Evolutionary conservation across 2,888 invertebrate genomes (phyloP).

Genomic region (Caenorhabditis uteleia): DNA sequence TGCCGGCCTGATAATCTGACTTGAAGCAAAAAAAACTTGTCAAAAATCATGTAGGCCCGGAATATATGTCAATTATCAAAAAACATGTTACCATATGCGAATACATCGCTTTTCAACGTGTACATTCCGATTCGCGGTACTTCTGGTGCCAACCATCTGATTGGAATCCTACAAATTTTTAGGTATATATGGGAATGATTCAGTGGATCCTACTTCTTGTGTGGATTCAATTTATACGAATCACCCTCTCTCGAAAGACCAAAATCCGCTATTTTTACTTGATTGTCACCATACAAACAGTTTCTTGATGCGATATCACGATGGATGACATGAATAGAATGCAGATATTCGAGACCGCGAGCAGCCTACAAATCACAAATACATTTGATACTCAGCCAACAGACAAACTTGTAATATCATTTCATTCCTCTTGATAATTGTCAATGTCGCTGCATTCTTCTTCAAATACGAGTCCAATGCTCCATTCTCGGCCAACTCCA

Average conservation of each 20-base stretch:
- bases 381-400: too few species aligned
- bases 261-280: conserved; percentile 49
- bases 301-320: conserved; percentile 48
- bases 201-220: conserved; percentile 20
- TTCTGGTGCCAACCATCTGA: conserved; percentile 53
- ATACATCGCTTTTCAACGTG: conserved; percentile 46
- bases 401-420: too few species aligned
- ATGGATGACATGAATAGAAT: conserved; percentile 34
- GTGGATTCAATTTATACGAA: conserved; percentile 27
- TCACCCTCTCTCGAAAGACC: conserved; percentile 39
- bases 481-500: conserved; percentile 53
- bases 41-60: too few species aligned
- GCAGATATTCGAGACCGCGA: conserved; percentile 53
- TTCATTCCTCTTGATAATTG: conserved; percentile 38
- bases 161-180: conserved; percentile 38
- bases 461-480: conserved; percentile 53
- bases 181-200: too few species aligned
- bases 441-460: conserved; percentile 34
- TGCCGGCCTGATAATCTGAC: too few species aligned
- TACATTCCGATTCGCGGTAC: conserved; percentile 36
- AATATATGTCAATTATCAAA: too few species aligned
- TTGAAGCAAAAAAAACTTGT: too few species aligned
- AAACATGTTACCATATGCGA: conserved; percentile 32
- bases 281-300: conserved; percentile 42
- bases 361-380: too few species aligned